Evolutionary conservation across 2,888 invertebrate genomes (phyloP), one percentile per base, ranked within the genome.

Genomic region (Ophonus ardosiacus): DNA sequence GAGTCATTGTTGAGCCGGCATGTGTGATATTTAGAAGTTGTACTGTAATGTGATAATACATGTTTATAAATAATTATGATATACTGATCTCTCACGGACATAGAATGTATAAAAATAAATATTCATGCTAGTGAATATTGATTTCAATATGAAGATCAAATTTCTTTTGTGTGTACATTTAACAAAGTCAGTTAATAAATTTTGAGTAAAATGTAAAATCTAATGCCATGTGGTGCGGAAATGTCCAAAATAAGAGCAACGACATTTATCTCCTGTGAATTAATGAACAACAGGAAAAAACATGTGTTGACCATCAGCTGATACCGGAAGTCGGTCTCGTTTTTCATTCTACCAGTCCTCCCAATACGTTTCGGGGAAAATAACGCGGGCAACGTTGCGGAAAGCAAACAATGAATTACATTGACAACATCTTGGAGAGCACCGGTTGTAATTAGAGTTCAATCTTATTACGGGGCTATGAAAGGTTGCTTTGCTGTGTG

Each of bases 391-490:
- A 24, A 10, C 15, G 18, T 63, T 63, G 63, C 21, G 63, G 43
- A 51, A 51, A 51, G 31, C 38, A 71, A 71, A 71, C 13, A 24
- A 71, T 31, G 38, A 21, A 24, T 17, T 71, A 38, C 0, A 71
- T 15, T 17, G 68, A 21, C 71, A 21, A 21, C 71, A 31, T 31
- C 38, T 71, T 18, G 18, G 43, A 71, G 38, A 71, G 71, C 24
- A 71, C 38, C 71, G 71, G 71, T 38, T 15, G 71, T 40, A 71
- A 71, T 71, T 71, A 71, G 43, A 38, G 31, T 40, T 71, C 71
- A 71, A 71, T 15, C 71, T 71, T 57, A 57, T 43, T 17, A 76
- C 76, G 76, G 59, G 6, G 43, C 71, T 38, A 7, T 71, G 43
- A 51, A 51, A 13, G 10, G 43, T 13, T 51, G 43, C 43, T 31